Base-by-base conservation (phyloP, 2,113 vertebrate genomes). In the Misgurnus anguillicaudatus region DNA sequence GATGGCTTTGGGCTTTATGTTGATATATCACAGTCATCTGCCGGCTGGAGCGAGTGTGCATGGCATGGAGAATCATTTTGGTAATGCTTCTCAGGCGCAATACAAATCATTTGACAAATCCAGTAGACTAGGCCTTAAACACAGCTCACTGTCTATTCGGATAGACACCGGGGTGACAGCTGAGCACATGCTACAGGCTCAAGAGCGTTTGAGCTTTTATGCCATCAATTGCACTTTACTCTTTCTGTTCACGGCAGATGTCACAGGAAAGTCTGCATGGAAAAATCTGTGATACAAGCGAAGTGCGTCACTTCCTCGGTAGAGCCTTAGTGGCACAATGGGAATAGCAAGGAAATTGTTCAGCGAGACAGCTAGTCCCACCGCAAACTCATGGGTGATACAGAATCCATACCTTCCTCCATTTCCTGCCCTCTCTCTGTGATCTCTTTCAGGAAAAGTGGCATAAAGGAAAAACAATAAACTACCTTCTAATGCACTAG, bases 61-160 rank as follows among this genome's bases (percentile, higher is more conserved):
- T 75, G 53, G 72, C 67, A 77, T 70, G 67, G 67, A 77, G 41
- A 82, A 82, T 82, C 67, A 53, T 71, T 77, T 82, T 77, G 45
- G 47, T 70, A 77, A 77, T 77, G 75, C 74, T 82, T 82, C 61
- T 63, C 41, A 70, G 64, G 38, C 75, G 77, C 67, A 77, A 82
- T 77, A 47, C 66, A 82, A 77, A 82, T 82, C 58, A 77, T 77
- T 70, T 71, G 4, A 51, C 24, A 64, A 71, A 77, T 57, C 79
- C 64, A 60, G 48, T 68, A 60, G 9, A 63, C 67, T 72, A 47
- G 71, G 78, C 61, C 69, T 74, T 80, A 80, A 74, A 80, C 48
- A 80, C 51, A 6, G 36, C 24, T 42, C 16, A n/a, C 60, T 57
- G 68, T 72, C 69, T 11, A 42, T 76, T 9, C 14, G 17, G 60